Conservation (phyloP, 1,140 invertebrate genomes). For the Papilio polyxenes region DNA sequence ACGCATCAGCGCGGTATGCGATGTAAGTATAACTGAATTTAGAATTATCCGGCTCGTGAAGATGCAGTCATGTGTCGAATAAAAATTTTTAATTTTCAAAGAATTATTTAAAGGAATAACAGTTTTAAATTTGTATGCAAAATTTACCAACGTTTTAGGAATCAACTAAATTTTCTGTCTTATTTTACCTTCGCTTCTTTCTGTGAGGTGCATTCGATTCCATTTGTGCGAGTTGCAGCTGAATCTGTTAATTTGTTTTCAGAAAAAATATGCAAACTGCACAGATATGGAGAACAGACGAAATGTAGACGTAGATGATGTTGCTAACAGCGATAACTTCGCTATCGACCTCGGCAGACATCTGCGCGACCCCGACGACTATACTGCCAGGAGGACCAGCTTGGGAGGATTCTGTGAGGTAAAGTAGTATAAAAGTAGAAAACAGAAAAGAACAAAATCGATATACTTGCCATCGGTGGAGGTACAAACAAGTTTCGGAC, state of each 20-base stretch:
- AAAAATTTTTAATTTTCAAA: no score
- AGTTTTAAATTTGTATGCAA: no score
- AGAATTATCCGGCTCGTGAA: not conserved
- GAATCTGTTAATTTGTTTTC: constrained; percentile 29
- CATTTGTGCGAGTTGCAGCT: not conserved
- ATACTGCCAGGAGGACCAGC: constrained; percentile 59
- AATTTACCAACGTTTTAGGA: not conserved
- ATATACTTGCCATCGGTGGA: not conserved
- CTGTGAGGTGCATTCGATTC: no score
- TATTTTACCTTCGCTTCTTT: no score
- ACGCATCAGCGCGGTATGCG: constrained; percentile 68
- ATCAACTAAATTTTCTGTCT: no score
- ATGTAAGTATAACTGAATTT: constrained; percentile 52
- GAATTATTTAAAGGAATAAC: no score
- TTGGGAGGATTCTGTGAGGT: constrained; percentile 74
- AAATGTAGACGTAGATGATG: constrained; percentile 34
- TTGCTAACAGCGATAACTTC: not conserved
- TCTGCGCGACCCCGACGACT: constrained; percentile 65
- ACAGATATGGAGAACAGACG: constrained; percentile 64
- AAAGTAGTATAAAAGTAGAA: not conserved
- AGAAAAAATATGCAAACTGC: constrained; percentile 76
- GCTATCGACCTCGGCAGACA: constrained; percentile 67
- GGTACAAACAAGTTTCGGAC: not conserved
- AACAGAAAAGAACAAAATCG: no score
- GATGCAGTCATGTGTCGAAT: not conserved